Evolutionary conservation across 2,113 vertebrate genomes (phyloP), one percentile per base, ranked within the genome.

Genomic region (Sorex araneus): DNA sequence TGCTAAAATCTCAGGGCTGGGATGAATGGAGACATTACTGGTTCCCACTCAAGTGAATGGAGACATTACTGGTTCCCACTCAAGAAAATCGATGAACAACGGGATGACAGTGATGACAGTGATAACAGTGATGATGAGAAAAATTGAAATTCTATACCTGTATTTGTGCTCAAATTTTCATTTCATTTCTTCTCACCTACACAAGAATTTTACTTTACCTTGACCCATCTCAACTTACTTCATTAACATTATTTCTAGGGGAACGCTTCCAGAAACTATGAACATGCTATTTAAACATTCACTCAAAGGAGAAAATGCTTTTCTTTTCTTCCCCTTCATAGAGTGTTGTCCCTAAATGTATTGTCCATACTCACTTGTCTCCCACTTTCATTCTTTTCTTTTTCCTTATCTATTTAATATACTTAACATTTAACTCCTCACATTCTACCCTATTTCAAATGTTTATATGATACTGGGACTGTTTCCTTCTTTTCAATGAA

Each of bases 371-470:
- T 45, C n/a, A 47, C 19, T 45, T 45, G 8, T 75, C 73, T 84
- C 54, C 18, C 15, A 64, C 25, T 40, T 67, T 57, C 2, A 27
- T 66, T 92, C 43, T 87, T 30, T 50, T 21, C 60, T 87, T 77
- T 32, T 21, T n/a, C 76, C 43, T 23, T 84, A 70, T 32, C 2
- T 36, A 12, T 69, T 81, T 45, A 93, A 93, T 81, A 74, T 57
- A 74, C 21, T 69, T 67, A 70, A 76, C 23, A 63, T 87, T 77
- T 84, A 82, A 84, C 73, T 47, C 43, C 28, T 67, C 23, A 57
- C 30, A 25, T 78, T 63, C 23, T 87, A 16, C 9, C 60, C 25
- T 77, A 50, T 63, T 50, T 79, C 69, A 80, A 79, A 86, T 75
- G 43, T 87, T 87, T 50, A 25, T 80, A 12, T 36, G 45, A 77